A percentile compares a stretch with the other conserved stretches of the same genome.
Conservation (phyloP, 2,113 vertebrate genomes). For the Galemys pyrenaicus region DNA sequence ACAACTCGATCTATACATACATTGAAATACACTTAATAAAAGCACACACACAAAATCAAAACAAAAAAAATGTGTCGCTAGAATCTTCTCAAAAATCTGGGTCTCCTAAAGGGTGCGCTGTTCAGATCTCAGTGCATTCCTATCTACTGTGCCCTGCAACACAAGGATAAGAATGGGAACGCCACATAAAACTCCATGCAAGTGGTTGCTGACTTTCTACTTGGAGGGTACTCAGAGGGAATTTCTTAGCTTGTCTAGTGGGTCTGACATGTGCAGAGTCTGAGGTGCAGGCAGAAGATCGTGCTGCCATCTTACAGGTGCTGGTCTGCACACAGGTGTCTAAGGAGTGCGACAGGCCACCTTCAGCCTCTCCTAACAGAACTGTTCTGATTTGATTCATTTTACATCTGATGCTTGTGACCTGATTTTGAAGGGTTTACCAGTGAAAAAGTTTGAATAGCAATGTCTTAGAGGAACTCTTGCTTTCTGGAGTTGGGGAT, state of each 20-base stretch:
- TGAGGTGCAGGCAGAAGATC: neutral
- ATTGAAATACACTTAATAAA: neutral
- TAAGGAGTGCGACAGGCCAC: too few relatives aligned
- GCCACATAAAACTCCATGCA: neutral
- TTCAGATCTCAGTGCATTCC: neutral
- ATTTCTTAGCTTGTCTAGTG: neutral
- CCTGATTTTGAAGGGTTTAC: slow-evolving; percentile 9
- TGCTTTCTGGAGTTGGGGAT: neutral
- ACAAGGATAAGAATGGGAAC: neutral
- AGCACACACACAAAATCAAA: neutral
- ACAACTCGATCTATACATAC: neutral
- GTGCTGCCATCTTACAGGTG: neutral
- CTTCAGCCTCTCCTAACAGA: neutral
- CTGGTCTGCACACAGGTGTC: neutral
- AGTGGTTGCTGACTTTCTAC: neutral
- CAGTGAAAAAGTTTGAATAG: neutral
- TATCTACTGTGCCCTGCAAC: neutral
- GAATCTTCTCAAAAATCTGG: neutral
- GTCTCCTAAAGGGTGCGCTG: neutral
- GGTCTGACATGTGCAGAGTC: neutral
- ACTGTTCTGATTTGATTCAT: neutral
- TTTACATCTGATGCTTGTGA: neutral
- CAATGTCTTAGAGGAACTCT: neutral
- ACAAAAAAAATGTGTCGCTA: neutral
- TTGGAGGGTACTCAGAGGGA: neutral